Base-by-base conservation (phyloP, 1,140 invertebrate genomes). In the Diorhabda sublineata region DNA sequence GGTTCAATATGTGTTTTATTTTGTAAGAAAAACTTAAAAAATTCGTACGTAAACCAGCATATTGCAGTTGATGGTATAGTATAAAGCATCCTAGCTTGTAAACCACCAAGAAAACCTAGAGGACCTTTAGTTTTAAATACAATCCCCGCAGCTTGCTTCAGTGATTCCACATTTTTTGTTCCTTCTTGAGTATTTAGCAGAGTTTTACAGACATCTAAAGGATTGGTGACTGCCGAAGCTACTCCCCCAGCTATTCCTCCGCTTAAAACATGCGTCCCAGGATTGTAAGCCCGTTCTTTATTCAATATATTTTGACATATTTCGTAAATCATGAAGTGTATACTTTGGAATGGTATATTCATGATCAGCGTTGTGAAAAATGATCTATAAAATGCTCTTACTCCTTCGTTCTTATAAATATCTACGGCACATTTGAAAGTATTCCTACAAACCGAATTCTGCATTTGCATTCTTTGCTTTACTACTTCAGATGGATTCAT, bases 141-240 rank as follows among this genome's bases (percentile, higher is more conserved):
- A 80, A 84, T 84, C 75, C 78, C 84, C 69, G 89, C 84, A n/a
- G 93, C 92, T 70, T 91, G 86, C 6, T 85, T 70, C 82, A 96
- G n/a, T 2, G 47, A 85, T 43, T 92, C 92, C 60, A 81, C 84
- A 60, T 82, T 83, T 58, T 78, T 70, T 75, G 84, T 85, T 3
- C 86, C 85, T 80, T 96, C 92, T 85, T 87, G 97, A 82, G 98
- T 99, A 84, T 99, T 99, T 47, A 99, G 84, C 64, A 99, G 84
- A 2, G 98, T 99, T 85, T 99, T 99, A 79, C 97, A 97, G 62
- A 99, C 98, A 84, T 99, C 98, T 41, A 99, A 83, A n/a, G 98
- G 98, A 58, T 96, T 99, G n/a, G 98, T 99, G 43, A 91, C 83
- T 5, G 95, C 93, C 45, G 97, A 94, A 2, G 97, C 96, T 42